Evolutionary conservation across 2,113 vertebrate genomes (phyloP).

Genomic region (Symphodus melops): DNA sequence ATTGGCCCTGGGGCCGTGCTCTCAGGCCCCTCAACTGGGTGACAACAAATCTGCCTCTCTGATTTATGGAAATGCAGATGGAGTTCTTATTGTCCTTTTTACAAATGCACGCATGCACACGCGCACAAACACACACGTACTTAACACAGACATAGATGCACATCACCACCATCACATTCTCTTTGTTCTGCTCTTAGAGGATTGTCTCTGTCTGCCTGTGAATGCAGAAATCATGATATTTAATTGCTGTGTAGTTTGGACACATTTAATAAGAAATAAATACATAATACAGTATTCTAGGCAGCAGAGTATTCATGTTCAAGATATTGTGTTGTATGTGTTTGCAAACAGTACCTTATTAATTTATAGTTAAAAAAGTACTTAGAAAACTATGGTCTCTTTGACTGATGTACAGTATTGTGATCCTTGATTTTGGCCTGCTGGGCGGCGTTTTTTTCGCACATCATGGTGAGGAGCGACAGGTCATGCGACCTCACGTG

Average conservation of each 20-base stretch:
- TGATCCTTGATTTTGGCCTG: too few relatives aligned
- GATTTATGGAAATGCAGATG: slow-evolving; percentile 74
- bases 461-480: too few relatives aligned
- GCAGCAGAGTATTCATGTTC: slow-evolving; percentile 8
- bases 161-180: neutral
- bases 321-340: too few relatives aligned
- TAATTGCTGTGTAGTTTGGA: slow-evolving; percentile 33
- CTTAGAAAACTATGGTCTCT: too few relatives aligned
- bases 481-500: too few relatives aligned
- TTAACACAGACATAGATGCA: neutral
- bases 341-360: too few relatives aligned
- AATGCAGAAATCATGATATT: slow-evolving; percentile 25
- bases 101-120: too few relatives aligned
- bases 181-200: neutral
- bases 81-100: slow-evolving; percentile 58
- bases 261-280: slow-evolving; percentile 23
- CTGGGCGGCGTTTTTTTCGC: too few relatives aligned
- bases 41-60: slow-evolving; percentile 53
- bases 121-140: slow-evolving; percentile 7
- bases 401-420: too few relatives aligned
- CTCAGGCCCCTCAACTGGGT: slow-evolving; percentile 49
- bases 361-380: too few relatives aligned
- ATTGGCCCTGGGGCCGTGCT: too few relatives aligned
- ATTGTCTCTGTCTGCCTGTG: neutral
- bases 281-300: slow-evolving; percentile 25